phyloP scores from a whole-genome alignment of 2,888 invertebrate genomes.

The Melikaiella ostensackeni region DNA sequence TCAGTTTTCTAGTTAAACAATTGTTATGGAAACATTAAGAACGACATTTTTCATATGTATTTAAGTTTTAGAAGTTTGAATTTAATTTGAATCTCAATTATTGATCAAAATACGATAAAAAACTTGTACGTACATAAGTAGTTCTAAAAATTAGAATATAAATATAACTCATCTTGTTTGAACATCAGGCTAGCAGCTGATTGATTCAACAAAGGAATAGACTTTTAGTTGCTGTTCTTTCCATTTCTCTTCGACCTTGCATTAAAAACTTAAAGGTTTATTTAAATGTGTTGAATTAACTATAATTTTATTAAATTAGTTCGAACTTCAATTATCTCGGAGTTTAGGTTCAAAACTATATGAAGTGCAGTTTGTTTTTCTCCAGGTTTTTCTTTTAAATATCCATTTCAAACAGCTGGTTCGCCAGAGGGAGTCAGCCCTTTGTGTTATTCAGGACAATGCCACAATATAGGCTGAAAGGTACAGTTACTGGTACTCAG shows the following conservation, averaged over 20 bases:
- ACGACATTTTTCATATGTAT: neutral
- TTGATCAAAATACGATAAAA: neutral
- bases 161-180: neutral
- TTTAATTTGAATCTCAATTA: neutral
- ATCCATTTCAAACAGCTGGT: neutral
- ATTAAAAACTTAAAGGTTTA: neutral
- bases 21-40: neutral
- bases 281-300: neutral
- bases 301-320: neutral
- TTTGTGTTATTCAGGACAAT: slow-evolving; percentile 1
- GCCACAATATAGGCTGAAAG: neutral
- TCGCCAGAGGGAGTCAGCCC: neutral
- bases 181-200: slow-evolving; percentile 2
- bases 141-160: neutral
- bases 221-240: neutral
- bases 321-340: neutral
- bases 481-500: slow-evolving; percentile 10
- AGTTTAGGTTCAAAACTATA: neutral
- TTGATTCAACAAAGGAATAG: neutral
- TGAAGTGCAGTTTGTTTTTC: neutral
- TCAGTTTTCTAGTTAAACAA: neutral
- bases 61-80: neutral
- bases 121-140: neutral
- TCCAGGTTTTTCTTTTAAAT: neutral
- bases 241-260: neutral